Percentiles rank a stretch among this genome's conserved stretches.
Evolutionary conservation across 1,140 invertebrate genomes (phyloP).

Genomic region (Rhysida immarginata): DNA sequence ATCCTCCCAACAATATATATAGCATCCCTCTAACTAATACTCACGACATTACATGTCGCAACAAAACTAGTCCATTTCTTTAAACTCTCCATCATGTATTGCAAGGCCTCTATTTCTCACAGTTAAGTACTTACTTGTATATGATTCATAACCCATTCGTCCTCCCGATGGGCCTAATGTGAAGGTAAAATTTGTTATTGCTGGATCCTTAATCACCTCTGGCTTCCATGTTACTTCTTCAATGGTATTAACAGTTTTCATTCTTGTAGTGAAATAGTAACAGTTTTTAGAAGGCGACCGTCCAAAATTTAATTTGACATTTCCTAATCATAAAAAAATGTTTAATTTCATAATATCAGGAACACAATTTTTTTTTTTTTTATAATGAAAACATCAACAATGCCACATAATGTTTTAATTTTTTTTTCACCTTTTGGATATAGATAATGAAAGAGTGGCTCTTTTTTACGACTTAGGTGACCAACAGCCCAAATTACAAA

Average conservation of each 20-base stretch:
- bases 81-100: too few relatives aligned
- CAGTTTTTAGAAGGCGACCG: constrained; percentile 29
- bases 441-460: constrained; percentile 67
- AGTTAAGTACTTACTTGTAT: constrained; percentile 39
- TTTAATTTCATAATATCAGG: background rate
- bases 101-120: background rate
- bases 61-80: too few relatives aligned
- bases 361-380: background rate
- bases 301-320: constrained; percentile 48
- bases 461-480: constrained; percentile 52
- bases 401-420: too few relatives aligned
- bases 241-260: constrained; percentile 11
- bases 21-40: too few relatives aligned
- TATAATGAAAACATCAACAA: too few relatives aligned
- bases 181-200: constrained; percentile 55
- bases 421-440: constrained; percentile 53
- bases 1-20: too few relatives aligned
- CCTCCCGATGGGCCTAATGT: constrained; percentile 66
- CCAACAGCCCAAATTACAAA: constrained; percentile 76
- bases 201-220: constrained; percentile 56
- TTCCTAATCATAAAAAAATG: constrained; percentile 15
- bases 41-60: too few relatives aligned
- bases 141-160: constrained; percentile 53
- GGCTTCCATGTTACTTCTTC: constrained; percentile 43
- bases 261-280: constrained; percentile 20